A percentile compares a stretch with the other conserved stretches of the same genome.
phyloP scores from a whole-genome alignment of 2,797 vertebrate species.

The Octomys mimax region DNA sequence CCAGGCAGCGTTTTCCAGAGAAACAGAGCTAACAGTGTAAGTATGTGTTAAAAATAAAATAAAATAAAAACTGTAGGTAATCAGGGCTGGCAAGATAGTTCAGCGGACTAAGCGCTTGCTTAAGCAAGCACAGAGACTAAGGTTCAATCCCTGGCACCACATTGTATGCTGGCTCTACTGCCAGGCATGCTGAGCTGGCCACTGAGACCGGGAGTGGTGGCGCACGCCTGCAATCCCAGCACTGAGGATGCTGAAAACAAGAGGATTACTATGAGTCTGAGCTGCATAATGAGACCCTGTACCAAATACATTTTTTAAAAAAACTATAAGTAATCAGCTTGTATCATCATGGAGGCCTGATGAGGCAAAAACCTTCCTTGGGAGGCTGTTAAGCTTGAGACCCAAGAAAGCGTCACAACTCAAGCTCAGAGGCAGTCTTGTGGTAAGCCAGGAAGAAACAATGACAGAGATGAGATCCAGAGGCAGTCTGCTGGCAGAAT shows the following conservation, averaged over 20 bases:
- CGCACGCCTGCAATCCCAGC: too few species aligned
- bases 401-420: background rate
- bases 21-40: background rate
- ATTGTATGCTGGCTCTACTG: too few species aligned
- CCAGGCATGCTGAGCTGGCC: too few species aligned
- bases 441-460: background rate
- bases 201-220: too few species aligned
- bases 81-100: too few species aligned
- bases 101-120: too few species aligned
- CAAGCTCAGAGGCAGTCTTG: background rate
- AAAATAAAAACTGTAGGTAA: too few species aligned
- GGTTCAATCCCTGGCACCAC: too few species aligned
- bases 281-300: too few species aligned
- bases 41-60: background rate
- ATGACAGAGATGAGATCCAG: background rate
- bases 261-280: too few species aligned
- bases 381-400: background rate
- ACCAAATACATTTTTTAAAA: background rate
- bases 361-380: background rate
- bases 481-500: background rate
- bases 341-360: background rate
- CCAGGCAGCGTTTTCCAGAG: background rate
- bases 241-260: too few species aligned
- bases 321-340: background rate
- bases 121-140: too few species aligned